Conservation (phyloP, 2,888 invertebrate genomes). For the Zele albiditarsus region DNA sequence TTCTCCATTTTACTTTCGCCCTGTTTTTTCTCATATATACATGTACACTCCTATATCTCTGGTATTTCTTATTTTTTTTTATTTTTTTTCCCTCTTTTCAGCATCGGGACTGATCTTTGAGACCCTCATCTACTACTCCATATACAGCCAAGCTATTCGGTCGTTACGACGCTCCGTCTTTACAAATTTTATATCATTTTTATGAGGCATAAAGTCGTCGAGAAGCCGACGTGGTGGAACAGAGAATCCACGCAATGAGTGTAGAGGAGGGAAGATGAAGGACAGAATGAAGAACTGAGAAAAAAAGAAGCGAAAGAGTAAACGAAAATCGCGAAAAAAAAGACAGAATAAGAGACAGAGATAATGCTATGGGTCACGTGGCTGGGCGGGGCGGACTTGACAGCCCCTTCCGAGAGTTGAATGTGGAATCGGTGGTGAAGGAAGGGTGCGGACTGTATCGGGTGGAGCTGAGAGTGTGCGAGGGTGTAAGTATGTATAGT, state of each 20-base stretch:
- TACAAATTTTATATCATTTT: slow-evolving; percentile 73
- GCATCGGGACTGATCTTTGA: slow-evolving; percentile 33
- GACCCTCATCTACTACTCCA: slow-evolving; percentile 60
- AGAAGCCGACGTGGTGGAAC: slow-evolving; percentile 62
- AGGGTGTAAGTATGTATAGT: slow-evolving; percentile 43
- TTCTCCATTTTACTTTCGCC: slow-evolving; percentile 55
- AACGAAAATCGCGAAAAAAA: slow-evolving; percentile 42
- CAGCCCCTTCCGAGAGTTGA: slow-evolving; percentile 55
- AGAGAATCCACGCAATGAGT: slow-evolving; percentile 47
- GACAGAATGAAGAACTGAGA: slow-evolving; percentile 29
- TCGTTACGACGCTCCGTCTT: slow-evolving; percentile 69
- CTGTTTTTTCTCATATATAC: background rate
- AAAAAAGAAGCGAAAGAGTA: slow-evolving; percentile 46
- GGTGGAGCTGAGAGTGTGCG: slow-evolving; percentile 42
- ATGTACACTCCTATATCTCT: slow-evolving; percentile 34
- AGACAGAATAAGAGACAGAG: slow-evolving; percentile 45
- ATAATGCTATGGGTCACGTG: slow-evolving; percentile 60
- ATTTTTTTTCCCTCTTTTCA: slow-evolving; percentile 8
- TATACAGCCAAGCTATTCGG: slow-evolving; percentile 64
- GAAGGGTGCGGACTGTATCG: slow-evolving; percentile 31
- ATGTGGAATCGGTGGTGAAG: slow-evolving; percentile 35
- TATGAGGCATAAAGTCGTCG: slow-evolving; percentile 72
- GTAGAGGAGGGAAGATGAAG: slow-evolving; percentile 21
- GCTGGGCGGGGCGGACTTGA: slow-evolving; percentile 64
- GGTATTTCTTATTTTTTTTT: slow-evolving; percentile 31